Conservation (phyloP, 2,888 invertebrate genomes). For the Lingula anatina region DNA sequence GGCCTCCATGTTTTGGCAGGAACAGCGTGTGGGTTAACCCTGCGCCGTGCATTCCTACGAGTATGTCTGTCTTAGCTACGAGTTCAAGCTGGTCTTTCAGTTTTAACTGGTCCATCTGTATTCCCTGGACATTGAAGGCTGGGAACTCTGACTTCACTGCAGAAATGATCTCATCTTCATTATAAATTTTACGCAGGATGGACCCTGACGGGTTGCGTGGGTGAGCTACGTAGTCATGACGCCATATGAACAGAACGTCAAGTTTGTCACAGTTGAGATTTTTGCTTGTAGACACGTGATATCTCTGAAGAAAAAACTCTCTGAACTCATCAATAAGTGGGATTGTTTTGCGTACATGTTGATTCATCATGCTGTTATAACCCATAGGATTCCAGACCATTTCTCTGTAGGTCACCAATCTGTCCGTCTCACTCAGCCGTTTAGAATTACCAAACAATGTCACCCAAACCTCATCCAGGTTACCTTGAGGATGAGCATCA, state of each 20-base stretch:
- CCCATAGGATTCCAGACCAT: conserved; percentile 40
- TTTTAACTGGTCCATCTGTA: conserved; percentile 36
- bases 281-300: conserved; percentile 11
- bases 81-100: conserved; percentile 36
- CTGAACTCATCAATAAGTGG: conserved; percentile 41
- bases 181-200: conserved; percentile 42
- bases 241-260: conserved; percentile 41
- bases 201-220: conserved; percentile 43
- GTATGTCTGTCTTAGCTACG: conserved; percentile 37
- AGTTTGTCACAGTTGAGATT: conserved; percentile 28
- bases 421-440: conserved; percentile 22
- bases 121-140: conserved; percentile 19
- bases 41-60: conserved; percentile 51
- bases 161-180: conserved; percentile 42
- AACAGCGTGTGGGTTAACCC: conserved; percentile 45
- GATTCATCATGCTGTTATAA: conserved; percentile 38
- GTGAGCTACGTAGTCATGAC: conserved; percentile 47
- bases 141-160: conserved; percentile 18
- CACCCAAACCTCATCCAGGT: conserved; percentile 37
- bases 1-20: conserved; percentile 34
- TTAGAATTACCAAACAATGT: conserved; percentile 33
- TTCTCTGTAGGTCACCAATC: conserved; percentile 18
- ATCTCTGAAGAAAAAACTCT: conserved; percentile 32
- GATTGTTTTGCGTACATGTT: conserved; percentile 20
- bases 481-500: conserved; percentile 44